phyloP scores from a whole-genome alignment of 2,797 vertebrate genomes.

The Florisuga fusca region DNA sequence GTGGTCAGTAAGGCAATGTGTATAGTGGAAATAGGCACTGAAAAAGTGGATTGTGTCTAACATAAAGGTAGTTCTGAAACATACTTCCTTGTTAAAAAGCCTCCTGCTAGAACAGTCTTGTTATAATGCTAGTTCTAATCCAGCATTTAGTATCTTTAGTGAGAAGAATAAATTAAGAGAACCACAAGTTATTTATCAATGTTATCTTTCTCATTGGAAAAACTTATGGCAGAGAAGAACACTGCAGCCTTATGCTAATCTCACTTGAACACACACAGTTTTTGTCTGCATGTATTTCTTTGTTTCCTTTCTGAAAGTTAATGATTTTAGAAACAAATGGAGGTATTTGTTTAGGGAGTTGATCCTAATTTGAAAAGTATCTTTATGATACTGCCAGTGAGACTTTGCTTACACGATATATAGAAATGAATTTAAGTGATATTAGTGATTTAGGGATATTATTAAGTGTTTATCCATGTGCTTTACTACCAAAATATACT shows the following conservation, averaged over 20 bases:
- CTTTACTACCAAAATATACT: background rate
- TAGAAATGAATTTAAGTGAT: background rate
- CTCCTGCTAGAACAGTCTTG: background rate
- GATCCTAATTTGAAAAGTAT: background rate
- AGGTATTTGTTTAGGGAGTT: background rate
- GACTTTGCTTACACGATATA: background rate
- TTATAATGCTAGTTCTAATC: background rate
- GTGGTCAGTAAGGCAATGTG: background rate
- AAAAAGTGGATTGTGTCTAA: background rate
- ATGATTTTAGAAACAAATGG: slow-evolving; percentile 22
- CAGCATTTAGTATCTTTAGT: background rate
- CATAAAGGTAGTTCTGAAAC: background rate
- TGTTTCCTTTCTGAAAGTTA: background rate
- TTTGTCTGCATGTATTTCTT: background rate
- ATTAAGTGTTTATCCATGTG: background rate
- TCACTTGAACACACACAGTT: background rate
- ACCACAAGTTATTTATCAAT: background rate
- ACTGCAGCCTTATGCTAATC: background rate
- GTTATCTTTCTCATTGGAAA: background rate
- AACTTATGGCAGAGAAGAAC: background rate
- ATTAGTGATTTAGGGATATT: background rate
- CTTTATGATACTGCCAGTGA: background rate
- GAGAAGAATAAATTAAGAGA: background rate
- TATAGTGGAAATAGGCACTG: background rate
- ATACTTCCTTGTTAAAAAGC: background rate